Base-by-base conservation (phyloP, 1,140 invertebrate species). In the Ostrea denselamellosa region DNA sequence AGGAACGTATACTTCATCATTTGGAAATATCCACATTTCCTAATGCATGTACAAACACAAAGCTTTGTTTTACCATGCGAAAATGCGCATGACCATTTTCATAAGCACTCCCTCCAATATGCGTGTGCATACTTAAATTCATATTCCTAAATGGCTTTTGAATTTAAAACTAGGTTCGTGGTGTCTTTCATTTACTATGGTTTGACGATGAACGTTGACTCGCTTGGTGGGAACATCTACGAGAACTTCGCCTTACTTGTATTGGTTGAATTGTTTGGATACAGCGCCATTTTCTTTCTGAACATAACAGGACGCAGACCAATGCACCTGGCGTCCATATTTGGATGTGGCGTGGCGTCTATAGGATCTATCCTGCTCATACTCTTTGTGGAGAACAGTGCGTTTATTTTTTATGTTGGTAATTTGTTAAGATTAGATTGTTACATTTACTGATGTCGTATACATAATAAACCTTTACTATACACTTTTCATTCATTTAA, bases 181-280 rank as follows among this genome's bases (percentile, higher is more conserved):
- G 86, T 89, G 25, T 87, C 87, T 54, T 71, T 89, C 52, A 82
- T 81, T 14, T 91, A 91, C 54, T 90, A 87, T 58, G 89, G 90
- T 25, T 93, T 97, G 96, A 97, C 95, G 92, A 93, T 92, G 90
- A 90, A 89, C 68, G 85, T 88, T 34, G 86, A 85, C 8, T 68
- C 87, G 62, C 87, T 93, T 4, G 89, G 87, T 3, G 86, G 92
- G 62, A 89, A 85, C 85, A 58, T 93, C 86, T 94, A 94, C 88
- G 14, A 90, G 9, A 92, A 92, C 88, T 90, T 89, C 52, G 22
- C 88, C 4, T 25, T 92, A 17, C 83, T 87, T 22, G 97, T 97
- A 0, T 93, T 96, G 5, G 97, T 97, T 0, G 97, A 98, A 94
- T 95, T 97, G 88, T 97, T 97, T 0, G 97, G 96, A 34, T 88